Percentiles rank a stretch among this genome's conserved stretches.
These are phyloP conservation scores for Herpetotheres cachinnans DNA, from an alignment of 2,113 vertebrate species.

Conservation along the genomic window DNA sequence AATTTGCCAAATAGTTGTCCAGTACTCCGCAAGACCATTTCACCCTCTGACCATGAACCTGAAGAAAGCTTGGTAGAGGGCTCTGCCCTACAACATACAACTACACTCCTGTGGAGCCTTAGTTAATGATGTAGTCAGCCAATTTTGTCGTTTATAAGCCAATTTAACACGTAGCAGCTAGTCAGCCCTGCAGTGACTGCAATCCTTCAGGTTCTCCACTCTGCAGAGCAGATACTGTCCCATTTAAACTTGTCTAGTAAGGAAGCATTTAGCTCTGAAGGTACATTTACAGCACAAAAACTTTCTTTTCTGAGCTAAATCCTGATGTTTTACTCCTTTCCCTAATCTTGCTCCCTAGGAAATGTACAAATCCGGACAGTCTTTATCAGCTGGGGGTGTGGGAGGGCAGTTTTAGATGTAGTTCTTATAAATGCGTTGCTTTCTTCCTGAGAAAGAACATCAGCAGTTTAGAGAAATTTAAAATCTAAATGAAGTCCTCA, in stretches of 20 bases:
- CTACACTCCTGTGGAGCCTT: background rate
- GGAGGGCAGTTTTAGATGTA: background rate
- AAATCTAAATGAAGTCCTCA: background rate
- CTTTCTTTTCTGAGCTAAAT: background rate
- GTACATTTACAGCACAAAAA: background rate
- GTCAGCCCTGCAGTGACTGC: background rate
- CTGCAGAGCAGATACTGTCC: background rate
- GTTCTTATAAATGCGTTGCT: background rate
- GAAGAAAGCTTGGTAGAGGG: background rate
- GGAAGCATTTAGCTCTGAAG: background rate
- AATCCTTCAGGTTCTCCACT: background rate
- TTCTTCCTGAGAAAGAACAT: background rate
- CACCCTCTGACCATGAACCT: background rate
- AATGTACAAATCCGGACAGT: background rate
- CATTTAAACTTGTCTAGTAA: background rate
- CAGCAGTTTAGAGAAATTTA: background rate
- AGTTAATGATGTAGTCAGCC: background rate
- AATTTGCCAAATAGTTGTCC: background rate
- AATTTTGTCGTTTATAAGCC: background rate
- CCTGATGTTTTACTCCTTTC: background rate
- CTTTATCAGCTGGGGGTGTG: background rate
- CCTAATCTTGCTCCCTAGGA: background rate
- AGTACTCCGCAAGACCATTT: background rate
- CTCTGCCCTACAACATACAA: background rate
- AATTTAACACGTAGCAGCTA: background rate